Conservation (phyloP, 2,797 vertebrate genomes). For the Zenarchopterus dispar region DNA sequence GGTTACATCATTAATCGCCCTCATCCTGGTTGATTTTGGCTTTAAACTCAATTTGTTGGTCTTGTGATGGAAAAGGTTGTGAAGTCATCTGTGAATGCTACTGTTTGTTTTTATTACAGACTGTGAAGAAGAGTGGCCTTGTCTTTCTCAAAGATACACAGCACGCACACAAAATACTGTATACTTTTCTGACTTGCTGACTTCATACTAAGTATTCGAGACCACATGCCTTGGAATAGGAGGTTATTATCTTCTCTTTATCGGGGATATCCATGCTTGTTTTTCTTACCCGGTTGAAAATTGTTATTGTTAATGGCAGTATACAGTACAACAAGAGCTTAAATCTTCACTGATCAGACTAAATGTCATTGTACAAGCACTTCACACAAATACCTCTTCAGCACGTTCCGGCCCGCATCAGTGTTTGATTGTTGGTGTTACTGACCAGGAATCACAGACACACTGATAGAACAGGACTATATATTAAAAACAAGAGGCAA, state of each 20-base stretch:
- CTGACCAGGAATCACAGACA: constrained; percentile 44
- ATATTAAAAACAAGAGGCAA: constrained; percentile 7
- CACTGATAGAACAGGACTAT: constrained; percentile 20
- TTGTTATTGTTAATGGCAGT: constrained; percentile 48
- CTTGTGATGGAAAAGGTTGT: constrained; percentile 53
- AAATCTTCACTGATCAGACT: constrained; percentile 52
- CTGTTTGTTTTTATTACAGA: constrained; percentile 17
- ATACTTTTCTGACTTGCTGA: constrained; percentile 16
- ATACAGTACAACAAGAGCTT: constrained; percentile 52
- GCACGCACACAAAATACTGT: constrained; percentile 22
- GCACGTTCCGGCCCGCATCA: constrained; percentile 71
- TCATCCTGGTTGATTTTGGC: background rate
- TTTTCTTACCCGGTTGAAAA: constrained; percentile 35
- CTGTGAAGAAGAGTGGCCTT: constrained; percentile 36
- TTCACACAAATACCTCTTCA: constrained; percentile 79
- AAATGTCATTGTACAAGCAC: constrained; percentile 74
- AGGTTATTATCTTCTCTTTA: constrained; percentile 6
- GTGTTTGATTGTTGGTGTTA: constrained; percentile 67
- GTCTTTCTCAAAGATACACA: constrained; percentile 24
- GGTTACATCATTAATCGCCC: background rate
- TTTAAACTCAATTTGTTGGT: constrained; percentile 2
- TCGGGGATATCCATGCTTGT: background rate
- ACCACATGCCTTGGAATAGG: constrained; percentile 42
- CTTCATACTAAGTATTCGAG: constrained; percentile 23
- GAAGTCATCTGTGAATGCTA: constrained; percentile 29